phyloP scores from a whole-genome alignment of 2,797 vertebrate species.

The Rhinoraja longicauda region DNA sequence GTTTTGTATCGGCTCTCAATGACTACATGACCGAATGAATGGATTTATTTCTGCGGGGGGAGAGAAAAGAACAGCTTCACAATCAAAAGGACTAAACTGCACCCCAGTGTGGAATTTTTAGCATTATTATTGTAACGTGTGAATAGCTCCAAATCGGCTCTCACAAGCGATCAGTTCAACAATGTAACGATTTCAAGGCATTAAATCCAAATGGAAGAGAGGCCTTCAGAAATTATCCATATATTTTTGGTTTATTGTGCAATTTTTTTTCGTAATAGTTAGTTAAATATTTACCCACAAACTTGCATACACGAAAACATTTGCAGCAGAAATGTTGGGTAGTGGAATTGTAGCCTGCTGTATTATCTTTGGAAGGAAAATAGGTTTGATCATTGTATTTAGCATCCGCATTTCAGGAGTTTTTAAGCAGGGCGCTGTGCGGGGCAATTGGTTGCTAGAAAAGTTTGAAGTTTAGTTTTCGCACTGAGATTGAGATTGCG shows the following conservation, averaged over 20 bases:
- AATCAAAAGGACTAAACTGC: conserved; percentile 74
- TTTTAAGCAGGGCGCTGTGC: background rate
- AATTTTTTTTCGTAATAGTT: conserved; percentile 23
- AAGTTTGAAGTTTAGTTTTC: conserved; percentile 35
- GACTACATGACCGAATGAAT: conserved; percentile 84
- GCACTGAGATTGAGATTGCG: conserved; percentile 29
- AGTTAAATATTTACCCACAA: conserved; percentile 37
- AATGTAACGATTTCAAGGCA: conserved; percentile 36
- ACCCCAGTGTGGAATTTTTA: conserved; percentile 72
- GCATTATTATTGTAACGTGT: conserved; percentile 65
- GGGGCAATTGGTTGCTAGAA: background rate
- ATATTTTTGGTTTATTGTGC: conserved; percentile 4
- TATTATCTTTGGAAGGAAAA: background rate
- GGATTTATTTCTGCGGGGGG: conserved; percentile 82
- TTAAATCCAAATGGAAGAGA: conserved; percentile 10
- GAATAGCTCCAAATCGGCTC: conserved; percentile 71
- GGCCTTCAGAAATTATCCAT: conserved; percentile 26
- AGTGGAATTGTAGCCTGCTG: background rate
- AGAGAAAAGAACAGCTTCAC: conserved; percentile 73
- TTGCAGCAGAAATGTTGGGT: background rate
- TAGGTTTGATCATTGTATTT: background rate
- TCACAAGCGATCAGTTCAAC: conserved; percentile 50
- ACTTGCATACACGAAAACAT: conserved; percentile 25
- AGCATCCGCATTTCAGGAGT: background rate
- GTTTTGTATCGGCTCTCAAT: conserved; percentile 81